Base-by-base conservation (phyloP, 1,140 invertebrate genomes). In the Apis dorsata region DNA sequence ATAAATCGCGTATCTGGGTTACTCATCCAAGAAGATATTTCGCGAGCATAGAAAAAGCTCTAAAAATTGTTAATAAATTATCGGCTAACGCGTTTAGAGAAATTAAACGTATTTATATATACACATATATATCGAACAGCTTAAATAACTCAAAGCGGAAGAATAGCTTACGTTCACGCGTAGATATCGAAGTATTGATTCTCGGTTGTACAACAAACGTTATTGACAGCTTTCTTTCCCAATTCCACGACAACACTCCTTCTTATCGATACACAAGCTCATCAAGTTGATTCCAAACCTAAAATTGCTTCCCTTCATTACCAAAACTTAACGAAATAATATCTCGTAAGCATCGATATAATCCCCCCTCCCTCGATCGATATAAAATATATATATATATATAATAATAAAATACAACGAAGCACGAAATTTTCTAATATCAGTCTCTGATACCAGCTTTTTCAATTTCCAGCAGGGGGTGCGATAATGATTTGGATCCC, bases 381-480 rank as follows among this genome's bases (percentile, higher is more conserved):
- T 44, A 44, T 44, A 44, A 7, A 44, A 44, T 34, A 34, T 44
- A 34, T 7, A 44, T 44, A 44, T 44, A 44, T 44, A 44, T 7
- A 44, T 44, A 44, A 44, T 44, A 44, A 44, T 44, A 44, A 44
- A 44, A 7, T 44, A 44, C 34, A 44, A 34, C 34, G 34, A 34
- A 44, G 5, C 34, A 44, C 5, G 34, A 44, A 7, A 44, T 44
- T 44, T 34, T 34, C 34, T 34, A 34, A 34, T 34, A 34, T 24
- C 24, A 24, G 24, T 24, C 49, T n/a, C 21, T n/a, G 57, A 59
- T 13, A 28, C 10, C 15, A 10, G 13, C 15, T 55, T 60, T 85
- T 85, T 86, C 79, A 86, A 82, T 86, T 85, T 85, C 53, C 59
- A 51, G 15, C 19, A 44, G 15, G 51, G 21, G 13, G 15, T 34